These are phyloP conservation scores for Sapayoa aenigma DNA, from an alignment of 2,113 vertebrate species.

Conservation along the genomic window DNA sequence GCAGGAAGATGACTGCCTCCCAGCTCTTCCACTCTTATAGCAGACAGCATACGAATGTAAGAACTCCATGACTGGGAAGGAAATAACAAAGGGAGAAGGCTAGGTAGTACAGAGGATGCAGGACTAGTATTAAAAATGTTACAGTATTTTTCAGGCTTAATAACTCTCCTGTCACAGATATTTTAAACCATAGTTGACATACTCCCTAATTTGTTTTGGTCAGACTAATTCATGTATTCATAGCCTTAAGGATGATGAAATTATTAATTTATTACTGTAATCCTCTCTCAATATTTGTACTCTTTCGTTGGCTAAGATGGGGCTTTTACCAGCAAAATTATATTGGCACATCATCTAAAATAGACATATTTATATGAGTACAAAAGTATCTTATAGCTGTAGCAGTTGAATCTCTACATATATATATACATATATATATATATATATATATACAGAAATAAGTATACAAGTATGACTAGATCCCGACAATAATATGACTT, in stretches of 20 bases:
- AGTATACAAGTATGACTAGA: not conserved
- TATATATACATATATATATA: too few species aligned
- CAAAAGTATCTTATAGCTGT: not conserved
- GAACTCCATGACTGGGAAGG: not conserved
- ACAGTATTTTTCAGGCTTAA: not conserved
- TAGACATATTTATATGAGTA: not conserved
- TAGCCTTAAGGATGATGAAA: not conserved
- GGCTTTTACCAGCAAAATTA: not conserved
- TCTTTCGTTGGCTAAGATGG: not conserved
- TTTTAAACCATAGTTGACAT: not conserved
- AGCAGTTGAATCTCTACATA: not conserved
- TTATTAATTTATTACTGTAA: not conserved
- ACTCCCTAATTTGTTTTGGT: not conserved
- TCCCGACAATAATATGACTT: not conserved
- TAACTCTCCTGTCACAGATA: not conserved
- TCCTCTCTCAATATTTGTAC: not conserved
- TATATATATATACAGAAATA: not conserved
- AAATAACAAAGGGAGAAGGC: not conserved
- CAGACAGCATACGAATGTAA: not conserved
- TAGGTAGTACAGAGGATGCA: not conserved
- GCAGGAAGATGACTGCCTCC: not conserved
- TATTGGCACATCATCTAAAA: not conserved
- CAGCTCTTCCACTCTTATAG: not conserved
- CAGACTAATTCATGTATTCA: not conserved
- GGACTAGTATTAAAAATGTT: not conserved